A percentile compares a stretch with the other conserved stretches of the same genome.
These are phyloP conservation scores for Donacobius atricapilla DNA, from an alignment of 2,113 vertebrate species.

Conservation along the genomic window DNA sequence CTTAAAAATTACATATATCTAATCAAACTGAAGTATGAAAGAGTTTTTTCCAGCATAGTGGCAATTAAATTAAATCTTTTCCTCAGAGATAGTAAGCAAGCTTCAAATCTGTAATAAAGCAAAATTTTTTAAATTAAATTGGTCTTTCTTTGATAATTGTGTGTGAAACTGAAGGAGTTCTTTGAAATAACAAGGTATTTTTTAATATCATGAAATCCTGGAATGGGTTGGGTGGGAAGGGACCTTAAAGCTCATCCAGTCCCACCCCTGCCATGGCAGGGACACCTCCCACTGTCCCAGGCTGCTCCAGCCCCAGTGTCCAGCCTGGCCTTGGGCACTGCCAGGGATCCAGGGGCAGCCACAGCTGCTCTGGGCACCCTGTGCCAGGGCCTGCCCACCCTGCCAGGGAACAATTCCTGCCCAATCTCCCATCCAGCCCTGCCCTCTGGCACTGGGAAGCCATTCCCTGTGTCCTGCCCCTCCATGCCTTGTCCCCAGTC, in stretches of 20 bases:
- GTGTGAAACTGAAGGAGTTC: background rate
- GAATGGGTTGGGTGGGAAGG: background rate
- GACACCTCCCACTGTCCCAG: background rate
- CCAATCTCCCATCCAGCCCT: background rate
- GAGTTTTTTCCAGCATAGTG: background rate
- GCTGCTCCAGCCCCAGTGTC: background rate
- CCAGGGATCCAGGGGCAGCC: background rate
- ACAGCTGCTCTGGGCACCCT: background rate
- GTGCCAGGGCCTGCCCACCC: background rate
- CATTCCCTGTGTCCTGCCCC: background rate
- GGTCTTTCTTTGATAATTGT: background rate
- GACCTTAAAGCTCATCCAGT: rapidly evolving
- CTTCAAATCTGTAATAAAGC: background rate
- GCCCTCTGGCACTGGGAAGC: background rate
- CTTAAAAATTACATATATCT: background rate
- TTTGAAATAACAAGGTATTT: background rate
- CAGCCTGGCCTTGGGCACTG: background rate
- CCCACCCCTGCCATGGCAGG: background rate
- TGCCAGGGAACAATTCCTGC: background rate
- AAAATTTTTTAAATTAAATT: background rate
- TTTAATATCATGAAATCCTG: background rate
- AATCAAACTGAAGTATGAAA: background rate
- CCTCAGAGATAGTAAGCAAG: background rate
- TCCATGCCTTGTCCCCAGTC: rapidly evolving
- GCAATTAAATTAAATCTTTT: background rate